These are phyloP conservation scores for Globicephala melas DNA, from an alignment of 2,113 vertebrate species.

Conservation along the genomic window DNA sequence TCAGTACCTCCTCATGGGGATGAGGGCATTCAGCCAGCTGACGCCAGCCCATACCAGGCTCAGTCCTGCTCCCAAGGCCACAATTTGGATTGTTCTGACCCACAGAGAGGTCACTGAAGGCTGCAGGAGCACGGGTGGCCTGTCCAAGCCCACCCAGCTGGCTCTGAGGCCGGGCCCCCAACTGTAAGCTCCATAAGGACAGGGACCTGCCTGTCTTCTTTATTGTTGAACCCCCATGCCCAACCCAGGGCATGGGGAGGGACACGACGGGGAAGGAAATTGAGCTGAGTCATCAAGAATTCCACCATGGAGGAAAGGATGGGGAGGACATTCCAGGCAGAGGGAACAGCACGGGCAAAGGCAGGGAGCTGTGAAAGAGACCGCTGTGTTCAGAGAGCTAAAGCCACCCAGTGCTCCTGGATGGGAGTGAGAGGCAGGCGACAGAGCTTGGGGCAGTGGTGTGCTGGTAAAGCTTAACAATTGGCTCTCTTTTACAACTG, in stretches of 20 bases:
- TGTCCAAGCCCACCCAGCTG: too few relatives aligned
- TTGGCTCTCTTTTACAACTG: neutral
- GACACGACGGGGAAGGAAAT: neutral
- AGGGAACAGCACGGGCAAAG: neutral
- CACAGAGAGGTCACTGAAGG: neutral
- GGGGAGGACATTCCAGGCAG: too few relatives aligned
- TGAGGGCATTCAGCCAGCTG: neutral
- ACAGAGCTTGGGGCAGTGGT: accelerated
- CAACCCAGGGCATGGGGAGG: neutral
- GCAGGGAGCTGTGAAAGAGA: neutral
- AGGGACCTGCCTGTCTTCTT: neutral
- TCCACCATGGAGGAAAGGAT: neutral
- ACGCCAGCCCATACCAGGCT: neutral
- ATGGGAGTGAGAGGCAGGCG: accelerated
- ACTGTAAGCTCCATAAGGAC: neutral
- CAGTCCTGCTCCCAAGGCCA: neutral
- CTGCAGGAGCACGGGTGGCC: neutral
- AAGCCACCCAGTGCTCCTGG: neutral
- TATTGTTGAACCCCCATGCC: neutral
- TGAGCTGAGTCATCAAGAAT: neutral
- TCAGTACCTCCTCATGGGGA: accelerated
- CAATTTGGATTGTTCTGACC: neutral
- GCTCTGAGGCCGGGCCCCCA: accelerated
- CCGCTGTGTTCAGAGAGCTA: neutral
- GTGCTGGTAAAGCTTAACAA: neutral